A percentile compares a stretch with the other conserved stretches of the same genome.
phyloP scores from a whole-genome alignment of 2,888 invertebrate genomes.

The Phrixothrix hirtus region DNA sequence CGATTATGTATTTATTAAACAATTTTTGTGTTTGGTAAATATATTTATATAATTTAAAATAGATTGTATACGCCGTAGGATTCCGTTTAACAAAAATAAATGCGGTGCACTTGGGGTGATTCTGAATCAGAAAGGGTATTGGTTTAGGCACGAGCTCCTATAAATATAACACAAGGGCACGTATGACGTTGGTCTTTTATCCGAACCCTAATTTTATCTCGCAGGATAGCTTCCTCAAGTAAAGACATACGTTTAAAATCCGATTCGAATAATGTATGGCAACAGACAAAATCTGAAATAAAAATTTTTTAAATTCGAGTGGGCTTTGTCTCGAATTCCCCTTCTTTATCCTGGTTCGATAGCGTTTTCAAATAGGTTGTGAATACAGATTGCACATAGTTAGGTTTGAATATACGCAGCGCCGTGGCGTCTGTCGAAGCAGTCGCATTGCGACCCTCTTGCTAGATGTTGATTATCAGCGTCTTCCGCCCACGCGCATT shows the following conservation, averaged over 20 bases:
- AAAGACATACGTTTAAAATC: conserved; percentile 3
- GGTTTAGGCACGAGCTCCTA: too few relatives aligned
- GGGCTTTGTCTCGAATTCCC: conserved; percentile 7
- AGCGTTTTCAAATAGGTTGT: conserved; percentile 8
- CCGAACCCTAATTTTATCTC: conserved; percentile 20
- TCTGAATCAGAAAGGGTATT: too few relatives aligned
- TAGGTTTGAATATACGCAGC: conserved; percentile 20
- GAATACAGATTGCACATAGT: conserved; percentile 3
- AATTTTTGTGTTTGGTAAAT: too few relatives aligned
- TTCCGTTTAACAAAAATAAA: too few relatives aligned
- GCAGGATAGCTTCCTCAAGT: background rate
- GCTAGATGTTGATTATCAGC: conserved; percentile 9
- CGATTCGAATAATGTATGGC: background rate
- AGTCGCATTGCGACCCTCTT: conserved; percentile 19
- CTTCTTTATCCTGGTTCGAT: conserved; percentile 3
- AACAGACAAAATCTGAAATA: background rate
- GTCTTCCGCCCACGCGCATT: conserved; percentile 2
- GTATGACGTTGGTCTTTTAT: background rate
- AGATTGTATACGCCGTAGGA: too few relatives aligned
- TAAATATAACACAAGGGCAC: background rate
- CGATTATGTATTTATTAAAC: too few relatives aligned
- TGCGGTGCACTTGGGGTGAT: too few relatives aligned
- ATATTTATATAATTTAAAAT: too few relatives aligned
- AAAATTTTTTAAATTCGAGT: background rate
- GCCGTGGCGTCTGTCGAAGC: conserved; percentile 27